phyloP scores from a whole-genome alignment of 2,797 vertebrate species.

The Pterois miles region DNA sequence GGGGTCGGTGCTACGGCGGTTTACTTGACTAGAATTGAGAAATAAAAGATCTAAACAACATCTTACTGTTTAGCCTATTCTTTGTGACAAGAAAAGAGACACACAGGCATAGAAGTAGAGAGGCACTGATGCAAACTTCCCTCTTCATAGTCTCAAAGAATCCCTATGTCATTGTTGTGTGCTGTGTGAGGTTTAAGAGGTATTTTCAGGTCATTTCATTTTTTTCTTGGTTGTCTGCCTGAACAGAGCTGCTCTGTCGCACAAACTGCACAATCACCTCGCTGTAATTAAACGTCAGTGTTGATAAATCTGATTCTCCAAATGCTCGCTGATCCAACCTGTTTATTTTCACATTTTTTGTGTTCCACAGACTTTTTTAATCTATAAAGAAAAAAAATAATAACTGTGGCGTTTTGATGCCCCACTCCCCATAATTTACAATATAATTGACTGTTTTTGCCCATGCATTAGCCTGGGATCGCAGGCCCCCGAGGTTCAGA shows the following conservation, averaged over 20 bases:
- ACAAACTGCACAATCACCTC: constrained; percentile 52
- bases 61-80: constrained; percentile 53
- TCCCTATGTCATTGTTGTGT: constrained; percentile 32
- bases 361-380: constrained; percentile 55
- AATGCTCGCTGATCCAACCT: constrained; percentile 51
- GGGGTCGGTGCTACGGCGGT: constrained; percentile 20
- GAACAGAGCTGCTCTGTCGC: constrained; percentile 20
- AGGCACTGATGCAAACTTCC: constrained; percentile 58
- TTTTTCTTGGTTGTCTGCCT: constrained; percentile 37
- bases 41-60: constrained; percentile 60
- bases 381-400: constrained; percentile 47
- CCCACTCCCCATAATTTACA: constrained; percentile 77
- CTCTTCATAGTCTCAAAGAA: constrained; percentile 41
- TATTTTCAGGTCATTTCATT: constrained; percentile 59
- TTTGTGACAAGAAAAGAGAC: constrained; percentile 36
- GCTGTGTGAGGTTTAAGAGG: constrained; percentile 34
- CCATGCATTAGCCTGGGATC: constrained; percentile 80
- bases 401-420: constrained; percentile 47
- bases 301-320: constrained; percentile 48
- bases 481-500: constrained; percentile 79
- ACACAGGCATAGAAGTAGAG: constrained; percentile 30
- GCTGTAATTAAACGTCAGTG: constrained; percentile 56
- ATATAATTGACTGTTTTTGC: constrained; percentile 84
- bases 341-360: constrained; percentile 64
- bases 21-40: constrained; percentile 62